Evolutionary conservation across 1,140 invertebrate genomes (phyloP).

Genomic region (Anagrus nilaparvatae): DNA sequence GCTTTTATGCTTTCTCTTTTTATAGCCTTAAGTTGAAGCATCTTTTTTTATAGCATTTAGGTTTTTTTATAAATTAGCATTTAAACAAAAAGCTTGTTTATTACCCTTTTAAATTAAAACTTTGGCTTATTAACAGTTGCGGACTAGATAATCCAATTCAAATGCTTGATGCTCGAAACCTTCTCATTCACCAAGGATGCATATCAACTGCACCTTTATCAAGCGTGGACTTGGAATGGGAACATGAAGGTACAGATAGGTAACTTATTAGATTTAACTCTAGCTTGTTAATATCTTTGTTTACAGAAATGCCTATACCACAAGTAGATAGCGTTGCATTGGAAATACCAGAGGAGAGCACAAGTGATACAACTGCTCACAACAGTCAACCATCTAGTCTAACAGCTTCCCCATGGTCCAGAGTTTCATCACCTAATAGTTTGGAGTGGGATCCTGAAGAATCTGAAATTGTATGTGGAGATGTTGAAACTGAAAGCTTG

Average conservation of each 20-base stretch:
- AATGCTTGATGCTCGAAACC: slow-evolving; percentile 40
- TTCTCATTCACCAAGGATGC: slow-evolving; percentile 33
- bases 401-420: slow-evolving; percentile 41
- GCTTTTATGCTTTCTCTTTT: background rate
- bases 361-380: slow-evolving; percentile 23
- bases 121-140: slow-evolving; percentile 24
- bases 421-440: slow-evolving; percentile 44
- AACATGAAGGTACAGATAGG: slow-evolving; percentile 42
- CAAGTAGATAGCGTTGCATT: slow-evolving; percentile 17
- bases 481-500: slow-evolving; percentile 44
- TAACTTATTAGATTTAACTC: background rate
- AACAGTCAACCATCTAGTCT: slow-evolving; percentile 32
- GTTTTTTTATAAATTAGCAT: no score
- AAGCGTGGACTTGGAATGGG: slow-evolving; percentile 51
- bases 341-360: slow-evolving; percentile 21
- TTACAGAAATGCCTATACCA: slow-evolving; percentile 23
- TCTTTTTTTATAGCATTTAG: no score
- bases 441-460: slow-evolving; percentile 48
- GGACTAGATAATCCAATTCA: slow-evolving; percentile 39
- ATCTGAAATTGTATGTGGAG: slow-evolving; percentile 35
- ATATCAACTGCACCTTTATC: slow-evolving; percentile 44
- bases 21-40: no score
- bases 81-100: no score
- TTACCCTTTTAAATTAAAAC: background rate
- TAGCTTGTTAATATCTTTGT: background rate